Conservation (phyloP, 2,797 vertebrate species). For the Myotis myotis region DNA sequence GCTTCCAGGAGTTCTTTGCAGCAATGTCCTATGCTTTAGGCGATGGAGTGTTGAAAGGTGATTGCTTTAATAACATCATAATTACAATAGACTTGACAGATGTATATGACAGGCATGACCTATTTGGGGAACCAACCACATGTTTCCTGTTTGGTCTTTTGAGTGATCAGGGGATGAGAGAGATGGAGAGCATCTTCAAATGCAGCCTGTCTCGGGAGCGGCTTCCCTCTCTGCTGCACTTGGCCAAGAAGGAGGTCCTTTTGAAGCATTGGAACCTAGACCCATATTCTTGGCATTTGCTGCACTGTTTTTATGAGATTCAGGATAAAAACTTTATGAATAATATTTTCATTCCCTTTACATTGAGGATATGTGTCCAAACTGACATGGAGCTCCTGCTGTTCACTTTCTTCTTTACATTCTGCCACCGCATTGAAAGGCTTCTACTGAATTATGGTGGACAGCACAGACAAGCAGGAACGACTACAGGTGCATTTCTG, state of each 20-base stretch:
- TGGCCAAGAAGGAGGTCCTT: rapidly evolving
- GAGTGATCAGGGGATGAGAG: not conserved
- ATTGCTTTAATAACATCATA: rapidly evolving
- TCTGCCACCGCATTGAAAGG: not conserved
- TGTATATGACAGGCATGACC: rapidly evolving
- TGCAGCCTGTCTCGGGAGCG: rapidly evolving
- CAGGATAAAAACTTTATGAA: not conserved
- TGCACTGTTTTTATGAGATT: constrained; percentile 55
- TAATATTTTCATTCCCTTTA: not conserved
- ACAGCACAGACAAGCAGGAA: too few relatives aligned
- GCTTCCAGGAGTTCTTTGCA: constrained; percentile 67
- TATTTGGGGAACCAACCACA: not conserved
- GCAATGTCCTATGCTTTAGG: not conserved
- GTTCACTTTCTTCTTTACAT: constrained; percentile 47
- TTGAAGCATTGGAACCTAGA: rapidly evolving
- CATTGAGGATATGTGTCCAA: rapidly evolving
- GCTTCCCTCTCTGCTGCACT: rapidly evolving
- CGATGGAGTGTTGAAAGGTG: rapidly evolving
- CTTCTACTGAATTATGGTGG: constrained; percentile 36
- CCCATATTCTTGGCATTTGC: not conserved
- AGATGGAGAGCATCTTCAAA: not conserved
- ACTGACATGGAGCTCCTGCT: not conserved
- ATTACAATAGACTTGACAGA: not conserved
- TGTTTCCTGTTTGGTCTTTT: constrained; percentile 75
- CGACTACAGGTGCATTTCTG: not conserved